Percentiles rank a stretch among this genome's conserved stretches.
These are phyloP conservation scores for Sebastes iracundus DNA, from an alignment of 2,797 vertebrate species.

Conservation along the genomic window DNA sequence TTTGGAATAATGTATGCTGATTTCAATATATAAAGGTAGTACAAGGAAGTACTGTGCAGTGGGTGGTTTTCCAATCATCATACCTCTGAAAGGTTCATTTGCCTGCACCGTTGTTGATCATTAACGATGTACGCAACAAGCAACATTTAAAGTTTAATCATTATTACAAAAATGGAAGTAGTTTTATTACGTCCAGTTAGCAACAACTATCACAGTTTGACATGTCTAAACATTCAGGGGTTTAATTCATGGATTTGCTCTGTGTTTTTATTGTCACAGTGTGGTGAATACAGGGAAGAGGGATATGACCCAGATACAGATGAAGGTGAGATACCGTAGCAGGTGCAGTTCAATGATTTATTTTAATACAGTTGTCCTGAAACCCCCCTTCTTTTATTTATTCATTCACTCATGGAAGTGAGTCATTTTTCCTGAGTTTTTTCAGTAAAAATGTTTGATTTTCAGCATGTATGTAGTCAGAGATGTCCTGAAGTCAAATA, in stretches of 20 bases:
- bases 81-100: background rate
- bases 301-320: no score
- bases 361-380: no score
- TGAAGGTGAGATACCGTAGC: no score
- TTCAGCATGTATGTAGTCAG: no score
- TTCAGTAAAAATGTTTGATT: no score
- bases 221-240: background rate
- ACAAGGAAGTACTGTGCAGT: background rate
- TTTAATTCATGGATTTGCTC: background rate
- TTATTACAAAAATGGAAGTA: background rate
- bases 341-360: no score
- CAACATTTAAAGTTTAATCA: background rate
- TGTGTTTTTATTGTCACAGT: no score
- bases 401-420: no score
- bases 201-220: background rate
- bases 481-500: no score
- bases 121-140: background rate
- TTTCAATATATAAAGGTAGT: background rate
- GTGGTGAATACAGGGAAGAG: no score
- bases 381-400: no score
- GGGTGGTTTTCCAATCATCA: background rate
- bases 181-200: background rate
- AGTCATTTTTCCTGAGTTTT: no score
- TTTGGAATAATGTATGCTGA: background rate
- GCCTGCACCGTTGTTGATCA: background rate